phyloP scores from a whole-genome alignment of 30 jellyfish, hydroid and myxozoan species.

The Cassiopea andromeda region DNA sequence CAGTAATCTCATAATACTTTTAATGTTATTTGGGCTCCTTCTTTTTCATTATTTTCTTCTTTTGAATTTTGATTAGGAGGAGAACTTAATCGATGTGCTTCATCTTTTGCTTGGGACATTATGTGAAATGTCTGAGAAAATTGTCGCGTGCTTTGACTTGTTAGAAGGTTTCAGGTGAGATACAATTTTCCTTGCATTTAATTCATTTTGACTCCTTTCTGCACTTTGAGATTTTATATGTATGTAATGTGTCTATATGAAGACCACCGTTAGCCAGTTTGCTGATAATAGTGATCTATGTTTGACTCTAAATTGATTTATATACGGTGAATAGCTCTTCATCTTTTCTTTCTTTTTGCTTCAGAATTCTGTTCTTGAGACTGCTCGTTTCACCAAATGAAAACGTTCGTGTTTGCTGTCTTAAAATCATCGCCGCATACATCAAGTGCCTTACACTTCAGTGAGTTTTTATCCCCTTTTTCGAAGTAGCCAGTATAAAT shows the following conservation, averaged over 20 bases:
- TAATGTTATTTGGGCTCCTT: neutral
- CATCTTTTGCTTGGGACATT: slow-evolving; percentile 83
- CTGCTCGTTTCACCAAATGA: slow-evolving; percentile 72
- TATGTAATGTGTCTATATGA: no score
- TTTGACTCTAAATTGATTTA: no score
- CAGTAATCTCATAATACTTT: no score
- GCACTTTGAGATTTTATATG: no score
- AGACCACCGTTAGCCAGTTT: no score
- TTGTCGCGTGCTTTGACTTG: slow-evolving; percentile 77
- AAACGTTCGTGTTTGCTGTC: slow-evolving; percentile 80
- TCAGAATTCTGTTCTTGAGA: slow-evolving; percentile 86
- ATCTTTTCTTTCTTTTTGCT: neutral
- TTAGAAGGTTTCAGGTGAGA: slow-evolving; percentile 95
- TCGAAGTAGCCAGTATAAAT: neutral
- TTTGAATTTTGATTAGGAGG: slow-evolving; percentile 61
- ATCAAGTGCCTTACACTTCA: slow-evolving; percentile 86
- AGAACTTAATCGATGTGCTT: slow-evolving; percentile 78
- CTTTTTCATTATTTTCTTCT: neutral
- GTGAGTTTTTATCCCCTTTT: slow-evolving; percentile 52
- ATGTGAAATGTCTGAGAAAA: slow-evolving; percentile 93
- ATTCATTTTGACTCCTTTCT: neutral
- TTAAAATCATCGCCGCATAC: slow-evolving; percentile 89
- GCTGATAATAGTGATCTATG: no score
- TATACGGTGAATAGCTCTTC: no score
- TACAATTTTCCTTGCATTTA: neutral